Percentiles rank a stretch among this genome's conserved stretches.
Evolutionary conservation across 2,888 invertebrate species (phyloP).

Genomic region (Mayetiola destructor): DNA sequence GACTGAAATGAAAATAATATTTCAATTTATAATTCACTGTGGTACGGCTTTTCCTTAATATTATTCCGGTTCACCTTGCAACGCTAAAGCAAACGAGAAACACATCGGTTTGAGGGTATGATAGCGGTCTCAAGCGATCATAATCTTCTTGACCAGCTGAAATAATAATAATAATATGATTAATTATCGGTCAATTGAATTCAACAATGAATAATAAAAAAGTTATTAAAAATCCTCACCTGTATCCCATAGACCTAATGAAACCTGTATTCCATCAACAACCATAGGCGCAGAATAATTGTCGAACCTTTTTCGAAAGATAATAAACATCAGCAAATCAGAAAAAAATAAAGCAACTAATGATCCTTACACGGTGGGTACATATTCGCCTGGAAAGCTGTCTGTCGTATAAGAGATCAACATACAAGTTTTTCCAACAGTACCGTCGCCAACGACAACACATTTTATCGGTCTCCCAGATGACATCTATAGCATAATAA

Average conservation of each 20-base stretch:
- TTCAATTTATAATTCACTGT: not conserved
- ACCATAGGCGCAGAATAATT: slow-evolving; percentile 99
- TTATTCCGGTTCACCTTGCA: slow-evolving; percentile 41
- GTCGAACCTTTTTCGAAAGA: slow-evolving; percentile 59
- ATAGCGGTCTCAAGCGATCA: slow-evolving; percentile 86
- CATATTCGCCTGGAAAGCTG: slow-evolving; percentile 88
- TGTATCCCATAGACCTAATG: slow-evolving; percentile 92
- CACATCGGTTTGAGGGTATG: slow-evolving; percentile 98
- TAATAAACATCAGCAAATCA: slow-evolving; percentile 14
- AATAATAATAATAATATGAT: not conserved
- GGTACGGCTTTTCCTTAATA: not conserved
- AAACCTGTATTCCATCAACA: slow-evolving; percentile 93
- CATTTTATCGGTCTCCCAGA: slow-evolving; percentile 84
- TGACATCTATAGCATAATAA: slow-evolving; percentile 51
- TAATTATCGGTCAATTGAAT: no score
- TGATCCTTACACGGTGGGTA: slow-evolving; percentile 79
- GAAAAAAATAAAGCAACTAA: no score
- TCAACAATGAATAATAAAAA: no score
- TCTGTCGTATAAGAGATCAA: slow-evolving; percentile 85
- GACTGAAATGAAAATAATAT: slow-evolving; percentile 43
- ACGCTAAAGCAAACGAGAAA: slow-evolving; percentile 99
- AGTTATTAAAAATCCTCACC: not conserved
- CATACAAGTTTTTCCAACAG: slow-evolving; percentile 89
- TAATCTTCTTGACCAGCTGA: slow-evolving; percentile 94
- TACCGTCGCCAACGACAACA: slow-evolving; percentile 85